A percentile compares a stretch with the other conserved stretches of the same genome.
Conservation (phyloP, 2,797 vertebrate species). For the Eulemur albifrons region DNA sequence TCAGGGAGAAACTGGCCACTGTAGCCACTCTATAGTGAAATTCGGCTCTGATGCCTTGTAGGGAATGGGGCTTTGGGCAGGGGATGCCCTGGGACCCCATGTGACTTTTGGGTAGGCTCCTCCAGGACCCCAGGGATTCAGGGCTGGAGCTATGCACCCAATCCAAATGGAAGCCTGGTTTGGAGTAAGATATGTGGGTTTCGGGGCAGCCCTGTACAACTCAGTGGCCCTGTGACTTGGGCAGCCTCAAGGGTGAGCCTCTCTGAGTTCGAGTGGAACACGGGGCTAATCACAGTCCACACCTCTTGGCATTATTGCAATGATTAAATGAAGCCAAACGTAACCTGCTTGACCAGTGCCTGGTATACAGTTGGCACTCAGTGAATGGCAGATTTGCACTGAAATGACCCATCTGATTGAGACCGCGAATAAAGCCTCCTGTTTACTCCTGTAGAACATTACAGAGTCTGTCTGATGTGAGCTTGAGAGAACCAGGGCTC, state of each 20-base stretch:
- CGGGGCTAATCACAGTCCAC: neutral
- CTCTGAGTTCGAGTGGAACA: neutral
- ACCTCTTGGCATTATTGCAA: neutral
- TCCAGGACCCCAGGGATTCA: neutral
- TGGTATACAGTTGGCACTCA: fast-evolving
- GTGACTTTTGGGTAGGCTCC: neutral
- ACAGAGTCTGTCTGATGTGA: neutral
- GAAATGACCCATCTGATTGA: neutral
- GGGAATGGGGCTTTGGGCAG: neutral
- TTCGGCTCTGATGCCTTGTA: neutral
- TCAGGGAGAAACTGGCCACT: neutral
- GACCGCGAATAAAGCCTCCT: neutral
- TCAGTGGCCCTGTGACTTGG: neutral
- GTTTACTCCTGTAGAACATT: neutral
- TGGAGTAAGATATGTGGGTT: neutral
- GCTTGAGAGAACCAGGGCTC: neutral
- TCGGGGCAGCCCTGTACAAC: neutral
- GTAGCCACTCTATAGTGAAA: fast-evolving
- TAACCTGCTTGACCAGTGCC: neutral
- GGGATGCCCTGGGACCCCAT: neutral
- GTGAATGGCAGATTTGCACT: neutral
- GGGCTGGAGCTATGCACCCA: neutral
- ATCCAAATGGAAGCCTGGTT: neutral
- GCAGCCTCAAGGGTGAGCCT: neutral
- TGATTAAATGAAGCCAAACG: neutral